phyloP scores from a whole-genome alignment of 2,113 vertebrate species.

The Podilymbus podiceps region DNA sequence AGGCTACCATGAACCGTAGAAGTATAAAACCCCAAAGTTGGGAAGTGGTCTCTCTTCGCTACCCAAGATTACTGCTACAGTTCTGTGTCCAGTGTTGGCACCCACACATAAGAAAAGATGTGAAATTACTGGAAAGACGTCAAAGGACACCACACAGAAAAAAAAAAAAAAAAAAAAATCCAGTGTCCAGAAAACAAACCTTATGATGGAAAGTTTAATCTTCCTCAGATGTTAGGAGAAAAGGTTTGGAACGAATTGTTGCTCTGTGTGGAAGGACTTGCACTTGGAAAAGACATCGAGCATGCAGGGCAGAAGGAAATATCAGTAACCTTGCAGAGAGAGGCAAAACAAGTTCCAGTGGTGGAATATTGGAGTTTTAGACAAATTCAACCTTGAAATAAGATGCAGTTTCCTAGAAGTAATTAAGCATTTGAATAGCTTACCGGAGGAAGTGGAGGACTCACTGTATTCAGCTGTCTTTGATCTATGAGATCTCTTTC shows the following conservation, averaged over 20 bases:
- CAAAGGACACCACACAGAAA: not conserved
- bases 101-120: not conserved
- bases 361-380: not conserved
- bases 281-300: not conserved
- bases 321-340: not conserved
- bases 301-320: not conserved
- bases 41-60: not conserved
- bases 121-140: not conserved
- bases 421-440: constrained; percentile 7
- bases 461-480: constrained; percentile 1
- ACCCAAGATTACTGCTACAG: not conserved
- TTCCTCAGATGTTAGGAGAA: not conserved
- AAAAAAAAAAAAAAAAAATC: not conserved
- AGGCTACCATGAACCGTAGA: not conserved
- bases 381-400: not conserved
- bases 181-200: not conserved
- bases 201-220: not conserved
- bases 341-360: not conserved
- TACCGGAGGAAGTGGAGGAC: not conserved
- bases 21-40: not conserved
- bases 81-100: not conserved
- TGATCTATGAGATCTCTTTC: constrained; percentile 1
- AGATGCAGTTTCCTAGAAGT: not conserved
- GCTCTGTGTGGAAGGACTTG: not conserved
- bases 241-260: not conserved